phyloP scores from a whole-genome alignment of 2,797 vertebrate genomes.

The Otolemur crassicaudatus region DNA sequence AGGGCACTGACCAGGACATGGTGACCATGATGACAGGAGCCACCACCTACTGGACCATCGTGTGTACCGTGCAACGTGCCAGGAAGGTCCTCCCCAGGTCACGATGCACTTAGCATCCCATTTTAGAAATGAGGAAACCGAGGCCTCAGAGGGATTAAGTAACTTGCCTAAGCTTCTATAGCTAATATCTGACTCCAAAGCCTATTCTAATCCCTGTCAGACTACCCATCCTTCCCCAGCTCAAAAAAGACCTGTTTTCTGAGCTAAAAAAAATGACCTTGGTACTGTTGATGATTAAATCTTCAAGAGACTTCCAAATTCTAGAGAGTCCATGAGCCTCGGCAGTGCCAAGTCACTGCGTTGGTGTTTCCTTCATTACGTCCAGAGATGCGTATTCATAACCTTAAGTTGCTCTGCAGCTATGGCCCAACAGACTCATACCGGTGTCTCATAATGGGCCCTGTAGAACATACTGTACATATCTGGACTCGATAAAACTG shows the following conservation, averaged over 20 bases:
- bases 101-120: neutral
- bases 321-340: neutral
- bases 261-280: neutral
- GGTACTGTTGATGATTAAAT: neutral
- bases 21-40: neutral
- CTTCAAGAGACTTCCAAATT: neutral
- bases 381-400: neutral
- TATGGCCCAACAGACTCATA: neutral
- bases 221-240: neutral
- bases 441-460: neutral
- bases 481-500: neutral
- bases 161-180: neutral
- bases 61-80: fast-evolving
- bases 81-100: neutral
- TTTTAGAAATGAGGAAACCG: neutral
- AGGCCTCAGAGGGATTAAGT: neutral
- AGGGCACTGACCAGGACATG: fast-evolving
- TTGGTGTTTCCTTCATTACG: neutral
- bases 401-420: neutral
- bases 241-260: constrained; percentile 8
- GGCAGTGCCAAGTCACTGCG: neutral
- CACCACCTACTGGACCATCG: no score
- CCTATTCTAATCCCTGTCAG: neutral
- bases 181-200: neutral
- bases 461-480: neutral